These are phyloP conservation scores for Adrianichthys oophorus DNA, from an alignment of 2,797 vertebrate genomes.

Conservation along the genomic window DNA sequence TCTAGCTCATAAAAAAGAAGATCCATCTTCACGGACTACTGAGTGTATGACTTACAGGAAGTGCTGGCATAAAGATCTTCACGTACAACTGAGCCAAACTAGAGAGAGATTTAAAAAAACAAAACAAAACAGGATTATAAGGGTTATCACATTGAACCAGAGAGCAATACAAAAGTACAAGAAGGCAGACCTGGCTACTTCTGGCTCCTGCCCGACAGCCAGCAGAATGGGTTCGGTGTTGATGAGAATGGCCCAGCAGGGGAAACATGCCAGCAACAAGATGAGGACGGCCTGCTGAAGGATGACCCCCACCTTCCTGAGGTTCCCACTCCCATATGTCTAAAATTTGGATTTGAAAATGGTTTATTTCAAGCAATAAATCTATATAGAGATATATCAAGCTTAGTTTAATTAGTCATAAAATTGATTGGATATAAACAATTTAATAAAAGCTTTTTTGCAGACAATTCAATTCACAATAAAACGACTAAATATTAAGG, in stretches of 20 bases:
- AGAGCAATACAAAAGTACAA: background rate
- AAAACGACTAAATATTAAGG: too few relatives aligned
- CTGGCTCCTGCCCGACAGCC: constrained; percentile 79
- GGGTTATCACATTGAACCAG: background rate
- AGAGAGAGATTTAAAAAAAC: constrained; percentile 8
- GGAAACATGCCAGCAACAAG: constrained; percentile 85
- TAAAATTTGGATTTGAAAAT: constrained; percentile 41
- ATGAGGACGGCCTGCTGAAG: constrained; percentile 83
- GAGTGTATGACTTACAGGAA: constrained; percentile 84
- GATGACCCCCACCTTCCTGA: constrained; percentile 83
- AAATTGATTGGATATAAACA: too few relatives aligned
- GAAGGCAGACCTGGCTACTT: constrained; percentile 81
- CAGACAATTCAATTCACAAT: too few relatives aligned
- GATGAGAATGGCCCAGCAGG: constrained; percentile 90
- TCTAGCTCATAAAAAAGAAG: too few relatives aligned
- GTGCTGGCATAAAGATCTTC: constrained; percentile 88
- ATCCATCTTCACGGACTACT: too few relatives aligned
- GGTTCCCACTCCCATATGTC: constrained; percentile 84
- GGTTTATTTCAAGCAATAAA: too few relatives aligned
- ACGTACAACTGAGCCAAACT: constrained; percentile 90
- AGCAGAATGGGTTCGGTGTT: constrained; percentile 85
- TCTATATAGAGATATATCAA: too few relatives aligned
- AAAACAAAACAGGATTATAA: background rate
- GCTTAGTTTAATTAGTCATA: too few relatives aligned
- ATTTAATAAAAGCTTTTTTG: too few relatives aligned